Base-by-base conservation (phyloP, 2,113 vertebrate genomes). In the Podocnemis expansa region DNA sequence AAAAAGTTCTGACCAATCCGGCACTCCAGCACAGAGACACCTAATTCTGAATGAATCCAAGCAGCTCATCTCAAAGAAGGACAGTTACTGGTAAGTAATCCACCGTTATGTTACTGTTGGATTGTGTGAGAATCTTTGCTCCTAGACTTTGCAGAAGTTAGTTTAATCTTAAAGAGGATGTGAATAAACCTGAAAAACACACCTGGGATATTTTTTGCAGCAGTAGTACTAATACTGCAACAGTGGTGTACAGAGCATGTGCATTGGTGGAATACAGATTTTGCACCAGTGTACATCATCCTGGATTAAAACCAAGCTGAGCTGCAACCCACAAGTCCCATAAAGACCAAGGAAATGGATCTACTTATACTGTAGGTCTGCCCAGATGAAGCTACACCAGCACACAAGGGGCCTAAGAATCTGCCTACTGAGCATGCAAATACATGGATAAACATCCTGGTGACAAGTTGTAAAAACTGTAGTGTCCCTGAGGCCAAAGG, bases 381-480 rank as follows among this genome's bases (percentile, higher is more conserved):
- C 52, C 52, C 52, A 54, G 21, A 19, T 8, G 19, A 21, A 54
- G 52, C 52, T 54, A 10, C 22, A 34, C 27, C 60, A 31, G 60
- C 12, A 13, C 31, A 92, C 49, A 75, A 80, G 7, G 54, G 11
- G 51, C 0, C 0, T 25, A 80, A 82, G 56, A 90, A 81, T 85
- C 95, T 89, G 92, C 56, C 84, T 38, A 0, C 0, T 81, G 83
- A 91, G 78, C 0, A 0, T 52, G 8, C 84, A 85, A 92, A 17
- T 0, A 83, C 79, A 58, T 63, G 56, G 94, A 93, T 96, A 96
- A 95, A 91, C 82, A 70, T 76, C 41, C 91, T 95, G 95, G 95
- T 96, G 80, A 91, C 92, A 96, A 95, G 96, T 82, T 38, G 41
- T n/a, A n/a, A 25, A 21, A 47, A 10, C 58, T 17, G 83, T 73